Evolutionary conservation across 1,140 invertebrate genomes (phyloP).

Genomic region (Druon quercuslanigerum): DNA sequence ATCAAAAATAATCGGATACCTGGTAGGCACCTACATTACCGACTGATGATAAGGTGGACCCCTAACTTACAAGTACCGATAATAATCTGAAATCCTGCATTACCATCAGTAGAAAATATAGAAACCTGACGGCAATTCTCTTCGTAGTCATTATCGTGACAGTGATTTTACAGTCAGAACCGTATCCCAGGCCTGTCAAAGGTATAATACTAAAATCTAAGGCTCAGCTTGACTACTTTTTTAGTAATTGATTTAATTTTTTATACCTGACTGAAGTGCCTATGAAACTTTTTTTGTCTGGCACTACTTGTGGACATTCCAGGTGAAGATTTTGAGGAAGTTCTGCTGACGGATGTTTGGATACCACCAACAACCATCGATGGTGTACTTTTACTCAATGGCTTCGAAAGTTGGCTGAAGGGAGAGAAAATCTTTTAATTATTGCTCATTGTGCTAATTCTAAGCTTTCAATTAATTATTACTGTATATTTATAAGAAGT

Average conservation of each 20-base stretch:
- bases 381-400: slow-evolving; percentile 69
- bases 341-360: slow-evolving; percentile 63
- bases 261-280: slow-evolving; percentile 70
- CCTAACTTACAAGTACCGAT: no score
- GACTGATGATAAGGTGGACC: no score
- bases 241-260: background rate
- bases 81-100: no score
- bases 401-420: slow-evolving; percentile 67
- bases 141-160: no score
- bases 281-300: slow-evolving; percentile 70
- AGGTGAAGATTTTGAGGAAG: slow-evolving; percentile 67
- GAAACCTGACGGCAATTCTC: background rate
- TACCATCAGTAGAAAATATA: no score
- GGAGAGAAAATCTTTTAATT: background rate
- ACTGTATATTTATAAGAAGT: no score
- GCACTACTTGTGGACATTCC: slow-evolving; percentile 63
- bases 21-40: no score
- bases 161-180: no score
- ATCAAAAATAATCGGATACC: no score
- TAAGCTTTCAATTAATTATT: background rate
- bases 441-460: background rate
- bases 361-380: slow-evolving; percentile 65
- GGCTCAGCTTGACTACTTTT: no score
- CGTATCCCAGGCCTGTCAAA: no score
- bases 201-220: no score